Conservation (phyloP, 2,113 vertebrate species). For the Enhydra lutris region DNA sequence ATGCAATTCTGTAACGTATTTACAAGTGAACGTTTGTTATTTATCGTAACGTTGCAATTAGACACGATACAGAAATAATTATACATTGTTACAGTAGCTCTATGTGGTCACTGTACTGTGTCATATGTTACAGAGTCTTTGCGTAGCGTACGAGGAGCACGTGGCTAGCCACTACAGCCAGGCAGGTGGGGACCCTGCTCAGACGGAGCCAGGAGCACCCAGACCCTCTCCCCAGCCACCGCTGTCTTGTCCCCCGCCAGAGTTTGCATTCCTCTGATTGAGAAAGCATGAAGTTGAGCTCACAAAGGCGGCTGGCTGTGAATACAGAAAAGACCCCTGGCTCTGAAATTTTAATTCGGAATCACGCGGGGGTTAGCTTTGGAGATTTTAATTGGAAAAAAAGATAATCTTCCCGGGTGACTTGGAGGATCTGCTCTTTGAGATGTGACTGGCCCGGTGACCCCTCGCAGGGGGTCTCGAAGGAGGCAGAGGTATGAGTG, state of each 20-base stretch:
- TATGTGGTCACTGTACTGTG: fast-evolving
- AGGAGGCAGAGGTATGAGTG: neutral
- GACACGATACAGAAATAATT: neutral
- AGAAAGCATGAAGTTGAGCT: neutral
- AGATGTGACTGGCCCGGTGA: fast-evolving
- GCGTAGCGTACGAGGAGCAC: too few species aligned
- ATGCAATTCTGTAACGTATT: neutral
- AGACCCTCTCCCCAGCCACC: neutral
- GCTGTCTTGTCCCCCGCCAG: neutral
- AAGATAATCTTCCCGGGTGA: neutral
- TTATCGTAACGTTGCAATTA: fast-evolving
- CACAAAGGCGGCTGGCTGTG: too few species aligned
- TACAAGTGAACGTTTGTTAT: fast-evolving
- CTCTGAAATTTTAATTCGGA: neutral
- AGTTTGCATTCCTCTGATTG: fast-evolving
- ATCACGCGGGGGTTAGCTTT: neutral
- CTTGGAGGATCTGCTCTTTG: too few species aligned
- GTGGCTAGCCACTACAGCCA: neutral
- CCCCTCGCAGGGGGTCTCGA: neutral
- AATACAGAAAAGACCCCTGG: neutral
- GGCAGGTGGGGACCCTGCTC: neutral
- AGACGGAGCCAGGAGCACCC: fast-evolving
- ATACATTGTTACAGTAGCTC: neutral
- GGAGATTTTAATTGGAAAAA: neutral
- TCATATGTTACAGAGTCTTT: fast-evolving